Base-by-base conservation (phyloP, 1,140 invertebrate species). In the Trinorchestia longiramus region DNA sequence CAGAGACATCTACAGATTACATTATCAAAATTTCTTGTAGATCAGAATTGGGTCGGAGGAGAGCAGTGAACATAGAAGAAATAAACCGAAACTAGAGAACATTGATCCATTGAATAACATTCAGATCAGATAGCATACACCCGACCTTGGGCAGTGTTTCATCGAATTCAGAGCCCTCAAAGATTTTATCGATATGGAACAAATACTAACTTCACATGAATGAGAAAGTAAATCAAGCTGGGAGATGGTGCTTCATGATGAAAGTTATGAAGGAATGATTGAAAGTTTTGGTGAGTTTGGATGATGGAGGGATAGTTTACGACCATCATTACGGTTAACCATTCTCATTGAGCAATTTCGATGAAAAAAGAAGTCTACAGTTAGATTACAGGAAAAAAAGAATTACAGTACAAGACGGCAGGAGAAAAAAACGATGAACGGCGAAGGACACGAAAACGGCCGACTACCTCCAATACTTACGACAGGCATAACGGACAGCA, bases 1-100 rank as follows among this genome's bases (percentile, higher is more conserved):
- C 44, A 44, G 43, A 94, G 92, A 94, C 88, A 91, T 44, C 88
- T 91, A 91, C 88, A 91, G 62, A 36, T 77, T 1, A 77, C 62
- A 77, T 23, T 77, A 23, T 77, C 36, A 28, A 77, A 77, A 28
- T 77, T 77, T 28, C 62, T 77, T 11, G 62, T 77, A 77, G 28
- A 77, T 77, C 62, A 36, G 62, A 77, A 28, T 77, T 77, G 62
- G 62, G 62, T 77, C 62, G 62, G 28, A 77, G 28, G 62, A 77
- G 62, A 77, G 62, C 62, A 77, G 62, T 77, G 62, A 53, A 77
- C 62, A 77, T 77, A 77, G 28, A 77, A 23, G 62, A 77, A 77
- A 77, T 77, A 77, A 36, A 36, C 62, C 62, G 62, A 77, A 77
- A 77, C 62, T 77, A 77, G 62, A 77, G 62, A 77, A 77, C 62